Base-by-base conservation (phyloP, 2,888 invertebrate species). In the Sipha maydis region DNA sequence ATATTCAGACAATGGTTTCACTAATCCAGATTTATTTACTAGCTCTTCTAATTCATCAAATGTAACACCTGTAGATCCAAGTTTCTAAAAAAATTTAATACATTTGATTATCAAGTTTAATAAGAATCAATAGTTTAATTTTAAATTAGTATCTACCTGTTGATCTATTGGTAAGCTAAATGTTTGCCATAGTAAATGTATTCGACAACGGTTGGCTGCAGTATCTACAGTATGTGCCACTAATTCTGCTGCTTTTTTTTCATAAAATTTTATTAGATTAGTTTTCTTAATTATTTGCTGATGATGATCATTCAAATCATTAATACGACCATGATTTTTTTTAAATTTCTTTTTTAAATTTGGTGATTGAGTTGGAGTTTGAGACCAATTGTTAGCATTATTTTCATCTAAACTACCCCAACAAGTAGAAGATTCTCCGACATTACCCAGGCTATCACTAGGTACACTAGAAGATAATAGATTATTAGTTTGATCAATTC, bases 171-270 rank as follows among this genome's bases (percentile, higher is more conserved):
- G 80, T 19, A 41, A 0, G 2, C 61, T 75, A 31, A 88, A 88
- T 41, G 7, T 25, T 38, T 80, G 61, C 86, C 86, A 88, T 17
- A 88, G n/a, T 56, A 88, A 31, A 61, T 88, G 86, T 41, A 80
- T 25, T 41, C 80, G 80, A 8, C 86, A 88, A 9, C 56, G 86
- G 25, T 73, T 75, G 7, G 86, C 80, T 25, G 86, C 86, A 31
- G 79, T 88, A 31, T 88, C 86, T 0, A 82, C 75, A 9, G 86
- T 75, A 25, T 80, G 73, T 41, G 86, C 86, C 0, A 88, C 86
- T 48, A 88, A 61, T 19, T 88, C 80, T 5, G 80, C 71, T 11
- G 80, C 80, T 80, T 73, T 88, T 61, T 82, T 71, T 61, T 80
- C 86, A 61, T 80, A 82, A 75, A 79, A 88, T 41, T 73, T 56